Conservation (phyloP, 2,888 invertebrate genomes). For the Torymus texanus region DNA sequence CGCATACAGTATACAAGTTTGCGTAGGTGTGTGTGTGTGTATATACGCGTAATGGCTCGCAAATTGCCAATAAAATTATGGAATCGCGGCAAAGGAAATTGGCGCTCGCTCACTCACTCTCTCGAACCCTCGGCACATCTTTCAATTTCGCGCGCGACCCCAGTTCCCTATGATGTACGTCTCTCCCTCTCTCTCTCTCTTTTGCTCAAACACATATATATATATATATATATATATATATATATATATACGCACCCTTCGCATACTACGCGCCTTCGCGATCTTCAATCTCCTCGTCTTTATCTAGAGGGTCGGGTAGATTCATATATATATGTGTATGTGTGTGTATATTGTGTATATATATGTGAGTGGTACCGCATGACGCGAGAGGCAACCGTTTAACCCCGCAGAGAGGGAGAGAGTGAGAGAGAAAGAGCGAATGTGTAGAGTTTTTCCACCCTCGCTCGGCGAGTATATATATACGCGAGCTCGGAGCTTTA, state of each 20-base stretch:
- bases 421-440: too few species aligned
- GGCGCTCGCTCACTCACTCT: constrained; percentile 66
- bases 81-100: constrained; percentile 72
- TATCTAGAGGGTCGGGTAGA: background rate
- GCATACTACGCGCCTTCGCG: background rate
- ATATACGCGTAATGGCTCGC: constrained; percentile 65
- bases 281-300: constrained; percentile 54
- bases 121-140: constrained; percentile 62
- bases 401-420: background rate
- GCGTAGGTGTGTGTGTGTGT: constrained; percentile 14
- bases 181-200: constrained; percentile 13
- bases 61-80: constrained; percentile 74
- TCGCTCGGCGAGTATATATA: background rate
- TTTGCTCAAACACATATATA: background rate
- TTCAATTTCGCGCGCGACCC: constrained; percentile 67
- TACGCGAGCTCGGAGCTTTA: background rate
- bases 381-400: constrained; percentile 5
- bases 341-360: too few species aligned
- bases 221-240: too few species aligned
- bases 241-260: background rate
- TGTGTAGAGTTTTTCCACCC: background rate
- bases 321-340: too few species aligned
- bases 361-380: too few species aligned
- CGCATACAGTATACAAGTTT: too few species aligned
- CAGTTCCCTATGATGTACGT: constrained; percentile 52